Conservation (phyloP, 1,140 invertebrate genomes). For the Drosophila suzukii region DNA sequence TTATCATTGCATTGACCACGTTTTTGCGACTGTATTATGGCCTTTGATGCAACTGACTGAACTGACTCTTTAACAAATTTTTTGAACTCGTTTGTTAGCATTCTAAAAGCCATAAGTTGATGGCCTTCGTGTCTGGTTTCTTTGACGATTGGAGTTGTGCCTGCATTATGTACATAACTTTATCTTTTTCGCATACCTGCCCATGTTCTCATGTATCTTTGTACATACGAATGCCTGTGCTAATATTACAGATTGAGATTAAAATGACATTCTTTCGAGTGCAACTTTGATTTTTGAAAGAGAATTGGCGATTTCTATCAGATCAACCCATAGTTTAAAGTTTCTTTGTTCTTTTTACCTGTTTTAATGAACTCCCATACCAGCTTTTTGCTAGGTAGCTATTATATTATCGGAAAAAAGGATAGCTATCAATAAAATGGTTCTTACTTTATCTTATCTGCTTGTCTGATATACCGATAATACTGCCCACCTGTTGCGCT, state of each 20-base stretch:
- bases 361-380: background rate
- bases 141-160: conserved; percentile 54
- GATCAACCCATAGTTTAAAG: background rate
- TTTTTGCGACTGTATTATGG: conserved; percentile 48
- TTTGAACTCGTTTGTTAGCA: conserved; percentile 69
- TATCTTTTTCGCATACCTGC: conserved; percentile 26
- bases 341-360: background rate
- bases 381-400: background rate
- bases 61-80: conserved; percentile 47
- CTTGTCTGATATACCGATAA: background rate
- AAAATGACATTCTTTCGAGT: conserved; percentile 55
- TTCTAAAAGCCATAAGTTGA: conserved; percentile 67
- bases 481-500: background rate
- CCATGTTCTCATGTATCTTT: conserved; percentile 13
- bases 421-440: background rate
- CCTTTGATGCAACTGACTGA: conserved; percentile 72
- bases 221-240: conserved; percentile 10
- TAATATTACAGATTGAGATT: conserved; percentile 65
- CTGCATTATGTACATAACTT: conserved; percentile 34
- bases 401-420: background rate
- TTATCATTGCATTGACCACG: conserved; percentile 39
- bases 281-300: background rate
- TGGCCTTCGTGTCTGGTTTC: conserved; percentile 79
- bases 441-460: background rate
- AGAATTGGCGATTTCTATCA: background rate